Conservation (phyloP, 1,140 invertebrate genomes). For the Pemphigus obesinymphae region DNA sequence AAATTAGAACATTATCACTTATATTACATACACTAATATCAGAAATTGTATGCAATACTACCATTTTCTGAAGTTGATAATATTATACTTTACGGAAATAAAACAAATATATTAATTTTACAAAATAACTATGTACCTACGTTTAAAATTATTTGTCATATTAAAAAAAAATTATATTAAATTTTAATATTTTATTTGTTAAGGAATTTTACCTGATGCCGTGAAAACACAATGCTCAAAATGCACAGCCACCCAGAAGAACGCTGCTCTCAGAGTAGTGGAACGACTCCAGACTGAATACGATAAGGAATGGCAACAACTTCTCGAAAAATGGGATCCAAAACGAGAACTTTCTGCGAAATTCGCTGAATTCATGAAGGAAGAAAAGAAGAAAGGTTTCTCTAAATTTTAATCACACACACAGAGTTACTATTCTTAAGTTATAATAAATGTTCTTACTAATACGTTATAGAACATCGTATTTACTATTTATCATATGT, state of each 20-base stretch:
- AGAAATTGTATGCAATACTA: too few relatives aligned
- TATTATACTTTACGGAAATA: too few relatives aligned
- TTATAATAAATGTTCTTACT: neutral
- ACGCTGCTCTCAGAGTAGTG: slow-evolving; percentile 50
- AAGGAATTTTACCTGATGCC: slow-evolving; percentile 53
- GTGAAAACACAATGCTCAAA: slow-evolving; percentile 60
- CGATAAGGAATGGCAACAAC: slow-evolving; percentile 57
- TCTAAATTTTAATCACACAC: neutral
- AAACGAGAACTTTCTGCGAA: slow-evolving; percentile 55
- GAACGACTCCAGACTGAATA: slow-evolving; percentile 53
- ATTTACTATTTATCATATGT: neutral
- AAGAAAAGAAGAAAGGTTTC: slow-evolving; percentile 21
- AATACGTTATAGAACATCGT: neutral
- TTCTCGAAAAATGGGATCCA: slow-evolving; percentile 58
- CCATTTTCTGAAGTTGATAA: too few relatives aligned
- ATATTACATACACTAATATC: too few relatives aligned
- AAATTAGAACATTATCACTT: too few relatives aligned
- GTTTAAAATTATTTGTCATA: too few relatives aligned
- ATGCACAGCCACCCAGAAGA: slow-evolving; percentile 58
- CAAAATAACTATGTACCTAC: too few relatives aligned
- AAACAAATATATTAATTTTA: too few relatives aligned
- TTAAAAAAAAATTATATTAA: neutral
- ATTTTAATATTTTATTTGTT: neutral
- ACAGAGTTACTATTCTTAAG: too few relatives aligned
- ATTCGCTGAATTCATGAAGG: slow-evolving; percentile 46